phyloP scores from a whole-genome alignment of 2,113 vertebrate species.

The Brachionichthys hirsutus region DNA sequence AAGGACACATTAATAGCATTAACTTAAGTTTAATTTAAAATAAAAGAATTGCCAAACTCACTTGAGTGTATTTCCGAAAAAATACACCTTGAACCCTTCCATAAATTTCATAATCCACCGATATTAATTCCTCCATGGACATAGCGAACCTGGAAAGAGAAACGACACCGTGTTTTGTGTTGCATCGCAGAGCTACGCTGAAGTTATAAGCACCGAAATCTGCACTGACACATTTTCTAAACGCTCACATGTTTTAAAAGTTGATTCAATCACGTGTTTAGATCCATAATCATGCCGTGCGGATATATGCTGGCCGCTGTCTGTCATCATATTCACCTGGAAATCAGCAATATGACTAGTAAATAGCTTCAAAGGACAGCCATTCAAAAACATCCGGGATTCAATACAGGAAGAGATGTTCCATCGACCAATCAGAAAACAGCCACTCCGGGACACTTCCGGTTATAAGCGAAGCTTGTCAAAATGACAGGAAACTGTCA shows the following conservation, averaged over 20 bases:
- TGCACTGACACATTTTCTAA: slow-evolving; percentile 7
- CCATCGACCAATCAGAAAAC: slow-evolving; percentile 48
- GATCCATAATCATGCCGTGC: background rate
- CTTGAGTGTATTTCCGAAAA: slow-evolving; percentile 94
- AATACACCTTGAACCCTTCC: slow-evolving; percentile 94
- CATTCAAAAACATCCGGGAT: slow-evolving; percentile 38
- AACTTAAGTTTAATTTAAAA: background rate
- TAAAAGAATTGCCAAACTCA: slow-evolving; percentile 53
- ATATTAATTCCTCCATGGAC: slow-evolving; percentile 81
- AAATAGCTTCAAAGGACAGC: background rate
- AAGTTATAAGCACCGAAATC: background rate
- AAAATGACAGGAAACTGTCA: too few relatives aligned
- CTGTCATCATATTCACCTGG: slow-evolving; percentile 28
- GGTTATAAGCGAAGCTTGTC: too few relatives aligned
- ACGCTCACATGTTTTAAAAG: background rate
- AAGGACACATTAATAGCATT: too few relatives aligned
- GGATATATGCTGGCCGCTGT: rapidly evolving
- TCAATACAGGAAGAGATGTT: slow-evolving; percentile 36
- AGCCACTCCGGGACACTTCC: too few relatives aligned
- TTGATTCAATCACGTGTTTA: background rate
- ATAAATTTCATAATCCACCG: slow-evolving; percentile 90
- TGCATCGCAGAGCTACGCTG: background rate
- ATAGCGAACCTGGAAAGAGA: slow-evolving; percentile 66
- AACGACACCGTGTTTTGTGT: slow-evolving; percentile 8
- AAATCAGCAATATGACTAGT: background rate